These are phyloP conservation scores for Nephrotoma appendiculata DNA, from an alignment of 2,888 invertebrate genomes.

Conservation along the genomic window DNA sequence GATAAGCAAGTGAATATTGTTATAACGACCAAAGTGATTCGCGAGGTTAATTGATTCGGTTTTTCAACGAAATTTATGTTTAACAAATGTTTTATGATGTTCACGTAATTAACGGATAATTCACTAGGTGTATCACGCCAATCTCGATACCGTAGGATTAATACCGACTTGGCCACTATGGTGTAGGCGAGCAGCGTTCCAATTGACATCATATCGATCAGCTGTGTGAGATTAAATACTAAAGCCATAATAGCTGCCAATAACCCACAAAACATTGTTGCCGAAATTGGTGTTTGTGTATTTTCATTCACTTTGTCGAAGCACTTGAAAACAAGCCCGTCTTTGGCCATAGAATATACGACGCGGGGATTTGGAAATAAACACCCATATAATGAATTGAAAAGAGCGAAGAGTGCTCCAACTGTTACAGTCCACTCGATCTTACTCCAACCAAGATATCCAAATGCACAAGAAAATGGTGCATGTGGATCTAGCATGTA, in stretches of 20 bases:
- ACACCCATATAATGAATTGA: slow-evolving; percentile 72
- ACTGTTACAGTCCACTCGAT: slow-evolving; percentile 82
- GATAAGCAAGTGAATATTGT: slow-evolving; percentile 38
- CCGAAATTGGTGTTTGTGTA: slow-evolving; percentile 67
- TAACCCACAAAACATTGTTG: slow-evolving; percentile 61
- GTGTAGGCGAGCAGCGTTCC: slow-evolving; percentile 82
- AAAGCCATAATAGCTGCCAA: slow-evolving; percentile 73
- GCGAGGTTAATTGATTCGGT: slow-evolving; percentile 47
- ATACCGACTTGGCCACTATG: slow-evolving; percentile 80
- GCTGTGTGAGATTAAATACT: slow-evolving; percentile 75
- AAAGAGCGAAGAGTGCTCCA: slow-evolving; percentile 83
- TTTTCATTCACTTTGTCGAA: slow-evolving; percentile 52
- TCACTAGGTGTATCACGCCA: slow-evolving; percentile 23
- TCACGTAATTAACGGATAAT: slow-evolving; percentile 22
- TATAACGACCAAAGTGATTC: slow-evolving; percentile 47
- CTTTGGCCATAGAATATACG: slow-evolving; percentile 80
- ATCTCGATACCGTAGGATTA: slow-evolving; percentile 57
- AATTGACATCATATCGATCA: slow-evolving; percentile 95
- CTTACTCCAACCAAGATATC: slow-evolving; percentile 54
- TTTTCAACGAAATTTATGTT: slow-evolving; percentile 56
- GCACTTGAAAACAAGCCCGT: slow-evolving; percentile 67
- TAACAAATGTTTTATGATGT: slow-evolving; percentile 42
- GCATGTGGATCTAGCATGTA: slow-evolving; percentile 71
- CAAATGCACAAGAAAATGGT: slow-evolving; percentile 77
- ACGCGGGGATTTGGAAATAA: slow-evolving; percentile 82